phyloP scores from a whole-genome alignment of 1,140 invertebrate genomes.

The Neuroterus valhalla region DNA sequence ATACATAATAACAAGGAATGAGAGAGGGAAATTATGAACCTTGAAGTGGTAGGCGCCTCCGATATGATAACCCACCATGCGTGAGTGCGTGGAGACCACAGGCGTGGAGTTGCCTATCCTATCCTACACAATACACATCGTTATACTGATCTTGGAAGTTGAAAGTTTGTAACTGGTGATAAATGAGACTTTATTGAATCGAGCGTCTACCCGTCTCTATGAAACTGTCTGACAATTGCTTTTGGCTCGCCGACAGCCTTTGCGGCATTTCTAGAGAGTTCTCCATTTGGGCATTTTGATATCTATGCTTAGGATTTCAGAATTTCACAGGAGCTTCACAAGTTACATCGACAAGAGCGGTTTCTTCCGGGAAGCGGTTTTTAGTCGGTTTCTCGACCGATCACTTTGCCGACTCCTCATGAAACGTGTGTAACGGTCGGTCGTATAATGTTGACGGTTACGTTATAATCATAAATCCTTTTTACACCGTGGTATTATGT shows the following conservation, averaged over 20 bases:
- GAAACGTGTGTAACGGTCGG: constrained; percentile 22
- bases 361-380: constrained; percentile 1
- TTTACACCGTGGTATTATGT: constrained; percentile 26
- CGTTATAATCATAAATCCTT: constrained; percentile 29
- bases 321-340: constrained; percentile 8
- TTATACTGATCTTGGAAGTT: too few relatives aligned
- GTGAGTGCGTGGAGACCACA: background rate
- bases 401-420: constrained; percentile 9
- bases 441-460: constrained; percentile 26
- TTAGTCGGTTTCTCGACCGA: background rate
- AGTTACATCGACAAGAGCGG: background rate
- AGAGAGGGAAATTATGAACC: too few relatives aligned
- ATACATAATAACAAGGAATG: too few relatives aligned
- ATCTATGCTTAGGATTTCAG: background rate
- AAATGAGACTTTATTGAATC: too few relatives aligned
- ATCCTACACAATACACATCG: background rate
- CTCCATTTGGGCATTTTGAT: constrained; percentile 27
- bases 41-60: background rate
- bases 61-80: background rate
- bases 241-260: background rate
- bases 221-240: too few relatives aligned
- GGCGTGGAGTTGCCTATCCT: background rate
- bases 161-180: too few relatives aligned
- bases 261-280: background rate
- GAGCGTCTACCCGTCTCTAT: too few relatives aligned